phyloP scores from a whole-genome alignment of 2,888 invertebrate species.

The Hermaeophaga mercurialis region DNA sequence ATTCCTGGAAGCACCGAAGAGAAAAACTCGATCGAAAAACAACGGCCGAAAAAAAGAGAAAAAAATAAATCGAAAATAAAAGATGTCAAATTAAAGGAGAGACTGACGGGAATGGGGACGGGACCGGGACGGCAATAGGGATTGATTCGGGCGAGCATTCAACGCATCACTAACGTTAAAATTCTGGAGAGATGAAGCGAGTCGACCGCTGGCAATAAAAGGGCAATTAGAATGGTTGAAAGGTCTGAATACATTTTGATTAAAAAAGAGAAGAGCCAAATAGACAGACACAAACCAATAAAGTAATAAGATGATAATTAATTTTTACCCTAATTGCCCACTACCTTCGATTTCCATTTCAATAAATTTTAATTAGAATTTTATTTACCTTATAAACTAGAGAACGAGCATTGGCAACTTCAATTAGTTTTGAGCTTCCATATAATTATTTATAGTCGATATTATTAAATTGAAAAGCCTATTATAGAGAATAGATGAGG shows the following conservation, averaged over 20 bases:
- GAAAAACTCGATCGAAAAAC: slow-evolving; percentile 33
- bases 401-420: too few relatives aligned
- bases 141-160: slow-evolving; percentile 33
- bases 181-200: slow-evolving; percentile 54
- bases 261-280: slow-evolving; percentile 58
- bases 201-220: slow-evolving; percentile 55
- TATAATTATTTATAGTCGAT: too few relatives aligned
- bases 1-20: slow-evolving; percentile 16
- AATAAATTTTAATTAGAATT: slow-evolving; percentile 12
- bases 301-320: slow-evolving; percentile 58
- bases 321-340: slow-evolving; percentile 44
- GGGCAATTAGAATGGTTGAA: slow-evolving; percentile 57
- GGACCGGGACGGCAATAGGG: slow-evolving; percentile 33
- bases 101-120: slow-evolving; percentile 37
- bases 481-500: too few relatives aligned
- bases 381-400: not conserved
- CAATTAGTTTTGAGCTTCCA: too few relatives aligned
- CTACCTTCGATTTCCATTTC: slow-evolving; percentile 11
- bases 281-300: slow-evolving; percentile 58
- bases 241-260: slow-evolving; percentile 57
- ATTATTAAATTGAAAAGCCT: too few relatives aligned
- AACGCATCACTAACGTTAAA: slow-evolving; percentile 55
- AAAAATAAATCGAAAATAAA: slow-evolving; percentile 45
- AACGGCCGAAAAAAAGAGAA: slow-evolving; percentile 34
- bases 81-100: slow-evolving; percentile 49